phyloP scores from a whole-genome alignment of 2,113 vertebrate species.

The Rhizomys pruinosus region DNA sequence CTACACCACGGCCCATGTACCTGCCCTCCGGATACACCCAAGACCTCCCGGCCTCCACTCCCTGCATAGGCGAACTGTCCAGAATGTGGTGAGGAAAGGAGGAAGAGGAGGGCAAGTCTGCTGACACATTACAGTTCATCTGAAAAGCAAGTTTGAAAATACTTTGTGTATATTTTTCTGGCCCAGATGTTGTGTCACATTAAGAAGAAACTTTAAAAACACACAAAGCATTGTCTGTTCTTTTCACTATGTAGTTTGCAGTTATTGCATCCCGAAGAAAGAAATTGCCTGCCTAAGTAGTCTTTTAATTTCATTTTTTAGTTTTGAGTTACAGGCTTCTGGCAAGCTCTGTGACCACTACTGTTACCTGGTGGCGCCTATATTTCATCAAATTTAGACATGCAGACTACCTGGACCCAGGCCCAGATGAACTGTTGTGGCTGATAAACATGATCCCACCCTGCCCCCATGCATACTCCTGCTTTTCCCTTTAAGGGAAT shows the following conservation, averaged over 20 bases:
- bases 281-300: constrained; percentile 80
- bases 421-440: constrained; percentile 90
- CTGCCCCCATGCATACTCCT: constrained; percentile 59
- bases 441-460: constrained; percentile 92
- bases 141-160: constrained; percentile 65
- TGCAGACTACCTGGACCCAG: constrained; percentile 90
- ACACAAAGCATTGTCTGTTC: constrained; percentile 75
- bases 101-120: constrained; percentile 36
- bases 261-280: constrained; percentile 84
- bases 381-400: constrained; percentile 90
- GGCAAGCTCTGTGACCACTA: constrained; percentile 88
- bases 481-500: constrained; percentile 86
- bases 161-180: constrained; percentile 71
- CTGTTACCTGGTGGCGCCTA: constrained; percentile 95
- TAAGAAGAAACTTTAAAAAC: constrained; percentile 58
- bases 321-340: constrained; percentile 95
- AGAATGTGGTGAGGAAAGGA: constrained; percentile 41
- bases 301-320: constrained; percentile 89
- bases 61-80: constrained; percentile 66
- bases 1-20: constrained; percentile 38
- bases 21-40: constrained; percentile 76
- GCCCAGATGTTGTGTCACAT: constrained; percentile 66
- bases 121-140: constrained; percentile 10
- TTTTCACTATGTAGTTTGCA: constrained; percentile 73
- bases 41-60: constrained; percentile 61